Percentiles rank a stretch among this genome's conserved stretches.
phyloP scores from a whole-genome alignment of 2,888 invertebrate species.

The Hoplodrina blanda region DNA sequence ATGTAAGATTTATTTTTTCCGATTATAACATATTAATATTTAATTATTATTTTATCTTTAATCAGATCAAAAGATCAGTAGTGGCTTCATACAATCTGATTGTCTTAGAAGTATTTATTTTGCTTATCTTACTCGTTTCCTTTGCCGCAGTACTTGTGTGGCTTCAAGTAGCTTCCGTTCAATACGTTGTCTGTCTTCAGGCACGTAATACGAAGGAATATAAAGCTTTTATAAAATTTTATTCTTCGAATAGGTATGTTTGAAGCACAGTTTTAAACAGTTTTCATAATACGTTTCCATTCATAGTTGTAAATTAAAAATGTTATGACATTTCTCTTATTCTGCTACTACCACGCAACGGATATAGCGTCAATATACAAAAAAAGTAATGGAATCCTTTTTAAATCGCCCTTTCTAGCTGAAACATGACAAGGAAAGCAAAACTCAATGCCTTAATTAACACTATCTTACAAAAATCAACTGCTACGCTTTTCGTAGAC shows the following conservation, averaged over 20 bases:
- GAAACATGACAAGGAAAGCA: constrained; percentile 36
- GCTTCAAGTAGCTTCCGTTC: constrained; percentile 16
- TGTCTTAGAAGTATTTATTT: background rate
- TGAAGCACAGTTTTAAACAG: background rate
- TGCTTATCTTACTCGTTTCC: constrained; percentile 4
- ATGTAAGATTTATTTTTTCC: background rate
- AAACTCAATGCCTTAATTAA: constrained; percentile 45
- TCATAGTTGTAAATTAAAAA: background rate
- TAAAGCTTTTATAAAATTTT: background rate
- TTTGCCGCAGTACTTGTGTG: constrained; percentile 27
- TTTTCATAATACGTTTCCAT: background rate
- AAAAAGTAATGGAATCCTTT: background rate
- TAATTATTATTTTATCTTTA: background rate
- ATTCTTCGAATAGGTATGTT: background rate
- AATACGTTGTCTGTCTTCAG: background rate
- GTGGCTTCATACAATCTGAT: constrained; percentile 18
- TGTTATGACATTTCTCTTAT: background rate
- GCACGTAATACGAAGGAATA: constrained; percentile 6
- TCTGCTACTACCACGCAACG: background rate
- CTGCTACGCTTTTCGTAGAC: constrained; percentile 64
- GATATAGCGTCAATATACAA: constrained; percentile 1
- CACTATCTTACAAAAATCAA: constrained; percentile 57
- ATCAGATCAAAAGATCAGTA: constrained; percentile 4
- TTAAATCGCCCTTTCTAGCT: constrained; percentile 1
- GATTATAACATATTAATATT: background rate